Evolutionary conservation across 2,888 invertebrate species (phyloP), one percentile per base, ranked within the genome.

Genomic region (Galerucella calmariensis): DNA sequence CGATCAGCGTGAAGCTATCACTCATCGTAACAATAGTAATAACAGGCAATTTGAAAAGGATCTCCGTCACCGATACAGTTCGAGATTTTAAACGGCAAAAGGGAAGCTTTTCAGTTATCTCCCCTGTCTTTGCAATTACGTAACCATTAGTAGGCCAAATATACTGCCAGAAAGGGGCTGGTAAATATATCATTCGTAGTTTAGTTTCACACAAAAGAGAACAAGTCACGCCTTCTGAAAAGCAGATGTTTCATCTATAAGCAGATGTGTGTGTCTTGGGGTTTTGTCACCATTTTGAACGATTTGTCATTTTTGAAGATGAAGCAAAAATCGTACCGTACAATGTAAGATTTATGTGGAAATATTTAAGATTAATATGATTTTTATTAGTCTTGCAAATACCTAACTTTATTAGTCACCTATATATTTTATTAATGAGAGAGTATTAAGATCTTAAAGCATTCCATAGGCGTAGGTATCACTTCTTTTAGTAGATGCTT

Each of bases 61-160:
- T 68, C 69, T 53, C 44, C 68, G 75, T 72, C 78, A 79, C 67
- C 72, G 78, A 79, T 79, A 79, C 79, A 68, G 68, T 59, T 44
- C 27, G 58, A 46, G 53, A 56, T 16, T 56, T 53, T 41, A 67
- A 78, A 70, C 74, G 27, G 46, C 56, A 70, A 46, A 63, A 67
- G 70, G 69, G 69, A 65, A 68, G 46, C 53, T 61, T 68, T 62
- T 62, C 73, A 65, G 65, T 71, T 53, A 35, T 78, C 78, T 75
- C 74, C 77, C 76, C 75, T 75, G 68, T 69, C 67, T 56, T 68
- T 74, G 75, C 79, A 82, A 82, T 83, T 83, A 83, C 76, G 79
- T 76, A 81, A 82, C 80, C 80, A 80, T 83, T 80, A 83, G 80
- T 81, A 81, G 77, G 77, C 70, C 69, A 75, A 77, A 75, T 79